Base-by-base conservation (phyloP, 2,888 invertebrate genomes). In the Drosophila affinis region DNA sequence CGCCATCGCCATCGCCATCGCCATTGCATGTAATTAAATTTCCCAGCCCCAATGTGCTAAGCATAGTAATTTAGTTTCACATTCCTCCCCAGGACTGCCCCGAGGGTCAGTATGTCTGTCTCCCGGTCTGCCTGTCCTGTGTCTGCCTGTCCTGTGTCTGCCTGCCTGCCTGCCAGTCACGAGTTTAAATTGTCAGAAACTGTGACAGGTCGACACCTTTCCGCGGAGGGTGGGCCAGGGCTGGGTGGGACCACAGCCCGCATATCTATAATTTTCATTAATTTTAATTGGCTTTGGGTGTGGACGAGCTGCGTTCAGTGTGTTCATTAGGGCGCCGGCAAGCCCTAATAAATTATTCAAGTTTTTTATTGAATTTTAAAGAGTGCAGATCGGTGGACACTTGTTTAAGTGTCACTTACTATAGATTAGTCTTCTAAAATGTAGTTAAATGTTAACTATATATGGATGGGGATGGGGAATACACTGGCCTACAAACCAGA, bases 11-110 rank as follows among this genome's bases (percentile, higher is more conserved):
- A 47, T 60, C 17, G 54, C 65, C 64, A 67, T 60, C 17, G 54
- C 65, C 63, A 67, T 59, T 69, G 77, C 70, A 67, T 81, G 85
- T 85, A 88, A 85, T 85, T 85, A 85, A 88, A 85, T 87, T 85
- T 88, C 75, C 79, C 87, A 81, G 70, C 77, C 77, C 86, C 88
- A 84, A 84, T 87, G 87, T 72, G 87, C 59, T 75, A 75, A 84
- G 81, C 81, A 81, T 76, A 77, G 87, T 81, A 81, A 88, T 87
- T 88, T 83, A 59, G 64, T 39, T 64, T 44, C 49, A 12, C 17
- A 24, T n/a, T 12, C 54, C 29, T 5, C 57, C 17, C n/a, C 21
- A 45, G 45, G 55, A 4, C 56, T 52, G 45, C 12, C 53, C 9
- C 6, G 9, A 27, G 24, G 46, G 52, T 53, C 58, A 55, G 58